A percentile compares a stretch with the other conserved stretches of the same genome.
Evolutionary conservation across 2,797 vertebrate genomes (phyloP).

Genomic region (Petrocephalus sullivani): DNA sequence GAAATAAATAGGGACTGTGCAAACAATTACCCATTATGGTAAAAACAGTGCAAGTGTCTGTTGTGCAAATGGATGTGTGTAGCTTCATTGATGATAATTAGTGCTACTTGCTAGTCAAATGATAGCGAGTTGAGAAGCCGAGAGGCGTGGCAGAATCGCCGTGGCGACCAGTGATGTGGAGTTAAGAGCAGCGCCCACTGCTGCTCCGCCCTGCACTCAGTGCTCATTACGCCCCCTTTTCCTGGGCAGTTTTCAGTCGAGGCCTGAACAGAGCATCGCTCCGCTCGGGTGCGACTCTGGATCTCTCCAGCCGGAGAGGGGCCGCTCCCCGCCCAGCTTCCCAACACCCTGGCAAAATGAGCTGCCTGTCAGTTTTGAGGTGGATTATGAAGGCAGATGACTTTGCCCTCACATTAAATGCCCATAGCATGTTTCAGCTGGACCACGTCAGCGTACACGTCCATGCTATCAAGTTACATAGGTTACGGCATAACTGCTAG

Average conservation of each 20-base stretch:
- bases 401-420: neutral
- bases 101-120: constrained; percentile 29
- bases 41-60: neutral
- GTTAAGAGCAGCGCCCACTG: constrained; percentile 24
- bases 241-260: neutral
- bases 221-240: neutral
- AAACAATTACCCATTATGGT: neutral
- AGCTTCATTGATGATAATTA: neutral
- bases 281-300: neutral
- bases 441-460: neutral
- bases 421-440: neutral
- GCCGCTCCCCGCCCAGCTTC: neutral
- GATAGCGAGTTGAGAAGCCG: constrained; percentile 25
- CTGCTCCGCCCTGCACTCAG: neutral
- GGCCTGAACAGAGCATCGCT: neutral
- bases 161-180: constrained; percentile 2
- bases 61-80: neutral
- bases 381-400: neutral
- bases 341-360: neutral
- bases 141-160: constrained; percentile 25
- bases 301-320: neutral
- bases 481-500: neutral
- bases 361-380: neutral
- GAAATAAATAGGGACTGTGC: neutral
- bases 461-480: neutral